Conservation (phyloP, 2,888 invertebrate genomes). For the Acrobasis repandana region DNA sequence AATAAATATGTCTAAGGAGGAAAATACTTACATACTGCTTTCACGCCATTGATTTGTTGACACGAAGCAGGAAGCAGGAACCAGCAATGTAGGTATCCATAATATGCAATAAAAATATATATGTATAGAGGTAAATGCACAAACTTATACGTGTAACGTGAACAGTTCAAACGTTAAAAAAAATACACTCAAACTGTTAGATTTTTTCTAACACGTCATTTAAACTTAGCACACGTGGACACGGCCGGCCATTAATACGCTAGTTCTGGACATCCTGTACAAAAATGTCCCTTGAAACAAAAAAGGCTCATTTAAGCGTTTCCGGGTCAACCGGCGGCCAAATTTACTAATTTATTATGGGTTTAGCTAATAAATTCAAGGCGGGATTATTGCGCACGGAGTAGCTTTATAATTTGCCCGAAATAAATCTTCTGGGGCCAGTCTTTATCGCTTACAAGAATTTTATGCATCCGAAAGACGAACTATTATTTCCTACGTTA, state of each 20-base stretch:
- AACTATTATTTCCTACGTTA: slow-evolving; percentile 22
- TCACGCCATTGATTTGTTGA: slow-evolving; percentile 36
- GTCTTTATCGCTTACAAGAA: slow-evolving; percentile 49
- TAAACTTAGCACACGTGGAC: background rate
- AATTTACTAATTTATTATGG: slow-evolving; percentile 78
- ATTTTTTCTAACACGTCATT: background rate
- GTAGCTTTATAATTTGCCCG: slow-evolving; percentile 76
- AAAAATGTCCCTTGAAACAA: slow-evolving; percentile 50
- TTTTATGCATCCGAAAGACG: slow-evolving; percentile 32
- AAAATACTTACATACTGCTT: slow-evolving; percentile 68
- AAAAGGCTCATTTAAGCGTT: slow-evolving; percentile 67
- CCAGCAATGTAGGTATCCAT: slow-evolving; percentile 26
- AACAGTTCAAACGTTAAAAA: no score
- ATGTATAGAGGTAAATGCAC: background rate
- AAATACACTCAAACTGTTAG: no score
- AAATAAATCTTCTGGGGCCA: slow-evolving; percentile 70
- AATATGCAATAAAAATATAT: slow-evolving; percentile 31
- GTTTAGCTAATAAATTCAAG: slow-evolving; percentile 79
- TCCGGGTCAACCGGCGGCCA: slow-evolving; percentile 73
- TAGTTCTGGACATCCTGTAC: slow-evolving; percentile 14
- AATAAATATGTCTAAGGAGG: background rate
- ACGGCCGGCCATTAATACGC: slow-evolving; percentile 16
- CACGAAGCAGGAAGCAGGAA: slow-evolving; percentile 35
- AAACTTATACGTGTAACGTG: no score
- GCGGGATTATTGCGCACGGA: slow-evolving; percentile 77